Evolutionary conservation across 1,140 invertebrate species (phyloP).

Genomic region (Drosophila pandora): DNA sequence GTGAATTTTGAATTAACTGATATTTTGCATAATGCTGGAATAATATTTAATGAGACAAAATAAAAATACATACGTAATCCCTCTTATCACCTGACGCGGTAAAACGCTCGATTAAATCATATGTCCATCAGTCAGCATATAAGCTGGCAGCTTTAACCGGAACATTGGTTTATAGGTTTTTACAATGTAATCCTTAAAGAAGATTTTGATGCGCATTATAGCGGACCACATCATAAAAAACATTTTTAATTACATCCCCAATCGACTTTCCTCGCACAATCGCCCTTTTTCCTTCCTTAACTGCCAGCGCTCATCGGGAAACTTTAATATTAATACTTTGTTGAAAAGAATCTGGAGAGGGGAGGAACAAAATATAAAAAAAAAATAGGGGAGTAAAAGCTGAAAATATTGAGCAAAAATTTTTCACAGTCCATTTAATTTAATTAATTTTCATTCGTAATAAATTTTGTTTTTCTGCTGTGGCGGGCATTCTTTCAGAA

Average conservation of each 20-base stretch:
- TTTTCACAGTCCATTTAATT: conserved; percentile 77
- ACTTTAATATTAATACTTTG: conserved; percentile 56
- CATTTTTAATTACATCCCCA: conserved; percentile 44
- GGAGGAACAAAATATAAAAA: too few species aligned
- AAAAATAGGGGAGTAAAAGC: conserved; percentile 4
- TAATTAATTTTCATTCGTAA: conserved; percentile 77
- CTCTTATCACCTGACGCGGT: background rate
- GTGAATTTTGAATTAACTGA: background rate
- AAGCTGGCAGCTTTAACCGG: conserved; percentile 12
- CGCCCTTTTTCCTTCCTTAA: conserved; percentile 19
- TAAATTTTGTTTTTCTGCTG: conserved; percentile 69
- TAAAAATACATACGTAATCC: conserved; percentile 12
- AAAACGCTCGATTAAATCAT: conserved; percentile 26
- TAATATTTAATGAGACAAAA: conserved; percentile 1
- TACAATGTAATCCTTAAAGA: conserved; percentile 38
- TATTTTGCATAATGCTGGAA: conserved; percentile 1
- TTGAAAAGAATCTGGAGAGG: conserved; percentile 22
- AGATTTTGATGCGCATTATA: conserved; percentile 35
- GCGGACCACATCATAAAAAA: conserved; percentile 38
- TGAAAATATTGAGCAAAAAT: conserved; percentile 52
- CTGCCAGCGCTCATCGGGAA: conserved; percentile 18
- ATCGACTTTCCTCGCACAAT: conserved; percentile 22
- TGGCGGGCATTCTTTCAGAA: conserved; percentile 21
- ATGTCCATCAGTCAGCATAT: conserved; percentile 6
- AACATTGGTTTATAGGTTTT: conserved; percentile 21